phyloP scores from a whole-genome alignment of 2,888 invertebrate genomes.

The Stenodema calcarata region DNA sequence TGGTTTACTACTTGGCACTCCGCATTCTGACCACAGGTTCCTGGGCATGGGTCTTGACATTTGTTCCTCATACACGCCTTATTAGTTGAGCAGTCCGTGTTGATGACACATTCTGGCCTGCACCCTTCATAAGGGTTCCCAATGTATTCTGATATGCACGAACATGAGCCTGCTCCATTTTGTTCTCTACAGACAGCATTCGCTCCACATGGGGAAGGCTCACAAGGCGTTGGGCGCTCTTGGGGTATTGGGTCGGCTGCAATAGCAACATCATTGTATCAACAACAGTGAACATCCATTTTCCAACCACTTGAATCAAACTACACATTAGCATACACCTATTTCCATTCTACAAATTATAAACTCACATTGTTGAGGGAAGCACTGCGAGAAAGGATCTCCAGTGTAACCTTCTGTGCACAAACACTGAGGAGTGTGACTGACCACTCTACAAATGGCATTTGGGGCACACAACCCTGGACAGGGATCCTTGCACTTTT shows the following conservation, averaged over 20 bases:
- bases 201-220: conserved; percentile 73
- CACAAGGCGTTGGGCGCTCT: conserved; percentile 67
- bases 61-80: conserved; percentile 71
- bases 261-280: not conserved
- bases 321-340: not conserved
- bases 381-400: conserved; percentile 59
- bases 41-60: conserved; percentile 73
- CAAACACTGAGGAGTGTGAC: conserved; percentile 73
- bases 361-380: conserved; percentile 54
- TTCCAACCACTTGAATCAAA: not conserved
- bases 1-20: conserved; percentile 73
- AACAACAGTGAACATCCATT: not conserved
- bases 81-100: conserved; percentile 71
- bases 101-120: conserved; percentile 70
- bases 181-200: conserved; percentile 77
- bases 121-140: conserved; percentile 78
- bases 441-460: conserved; percentile 74
- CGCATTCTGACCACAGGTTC: conserved; percentile 73
- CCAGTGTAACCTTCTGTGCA: conserved; percentile 59
- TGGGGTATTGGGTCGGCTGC: conserved; percentile 57
- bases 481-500: conserved; percentile 78
- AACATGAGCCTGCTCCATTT: conserved; percentile 76
- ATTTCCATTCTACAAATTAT: not conserved
- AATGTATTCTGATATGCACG: conserved; percentile 72
- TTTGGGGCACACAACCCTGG: conserved; percentile 76